Evolutionary conservation across 2,888 invertebrate genomes (phyloP).

Genomic region (Drosophila monieri): DNA sequence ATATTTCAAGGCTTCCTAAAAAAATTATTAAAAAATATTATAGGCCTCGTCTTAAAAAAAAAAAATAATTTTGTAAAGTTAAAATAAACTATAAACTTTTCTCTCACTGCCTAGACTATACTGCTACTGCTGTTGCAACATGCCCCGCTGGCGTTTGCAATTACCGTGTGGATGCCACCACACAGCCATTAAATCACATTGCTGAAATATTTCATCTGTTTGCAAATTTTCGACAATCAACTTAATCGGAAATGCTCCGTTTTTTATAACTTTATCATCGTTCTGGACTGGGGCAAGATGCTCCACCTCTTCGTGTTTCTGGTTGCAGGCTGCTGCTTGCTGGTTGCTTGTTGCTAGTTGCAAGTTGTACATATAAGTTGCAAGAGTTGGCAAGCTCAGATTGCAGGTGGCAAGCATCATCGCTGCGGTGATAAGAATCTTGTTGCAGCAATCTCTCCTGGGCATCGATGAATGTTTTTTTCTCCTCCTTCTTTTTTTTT

Average conservation of each 20-base stretch:
- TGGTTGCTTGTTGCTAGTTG: conserved; percentile 13
- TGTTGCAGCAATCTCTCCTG: conserved; percentile 36
- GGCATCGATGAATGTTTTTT: conserved; percentile 32
- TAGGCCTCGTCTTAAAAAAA: background rate
- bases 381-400: background rate
- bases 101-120: background rate
- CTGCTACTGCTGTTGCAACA: conserved; percentile 10
- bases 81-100: background rate
- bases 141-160: conserved; percentile 64
- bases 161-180: conserved; percentile 53
- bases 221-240: conserved; percentile 75
- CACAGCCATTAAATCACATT: conserved; percentile 60
- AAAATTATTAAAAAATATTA: background rate
- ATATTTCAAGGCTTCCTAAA: background rate
- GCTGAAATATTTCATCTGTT: conserved; percentile 74
- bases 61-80: too few relatives aligned
- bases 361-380: conserved; percentile 1
- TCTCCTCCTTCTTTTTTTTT: conserved; percentile 4
- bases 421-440: conserved; percentile 37
- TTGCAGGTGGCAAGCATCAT: conserved; percentile 15
- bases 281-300: conserved; percentile 16
- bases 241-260: conserved; percentile 60
- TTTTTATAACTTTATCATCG: conserved; percentile 71
- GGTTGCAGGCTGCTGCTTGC: conserved; percentile 12
- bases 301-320: conserved; percentile 10